A percentile compares a stretch with the other conserved stretches of the same genome.
These are phyloP conservation scores for Hydrolagus colliei DNA, from an alignment of 2,797 vertebrate genomes.

Conservation along the genomic window DNA sequence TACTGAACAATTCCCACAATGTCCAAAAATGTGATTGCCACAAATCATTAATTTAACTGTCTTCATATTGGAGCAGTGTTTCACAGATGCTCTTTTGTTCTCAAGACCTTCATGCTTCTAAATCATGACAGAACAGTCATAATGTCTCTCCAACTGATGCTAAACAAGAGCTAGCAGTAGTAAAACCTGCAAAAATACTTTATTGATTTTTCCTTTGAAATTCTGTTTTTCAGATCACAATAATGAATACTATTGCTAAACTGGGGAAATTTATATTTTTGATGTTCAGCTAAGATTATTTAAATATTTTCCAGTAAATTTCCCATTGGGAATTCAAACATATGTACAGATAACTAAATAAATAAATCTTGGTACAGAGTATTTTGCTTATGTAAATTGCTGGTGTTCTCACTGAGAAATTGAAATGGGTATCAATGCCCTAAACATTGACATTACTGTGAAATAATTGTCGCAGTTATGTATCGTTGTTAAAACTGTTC, in stretches of 20 bases:
- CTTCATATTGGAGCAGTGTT: background rate
- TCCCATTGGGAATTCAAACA: background rate
- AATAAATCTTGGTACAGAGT: background rate
- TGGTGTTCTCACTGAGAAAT: background rate
- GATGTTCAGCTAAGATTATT: background rate
- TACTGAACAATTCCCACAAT: background rate
- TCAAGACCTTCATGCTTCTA: background rate
- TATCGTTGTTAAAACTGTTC: background rate
- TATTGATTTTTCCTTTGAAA: background rate
- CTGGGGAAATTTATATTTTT: background rate
- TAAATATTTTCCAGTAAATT: background rate
- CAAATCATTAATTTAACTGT: background rate
- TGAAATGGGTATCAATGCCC: too few relatives aligned
- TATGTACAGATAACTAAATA: background rate
- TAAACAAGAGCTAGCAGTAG: background rate
- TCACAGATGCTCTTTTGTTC: background rate
- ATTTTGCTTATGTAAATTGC: background rate
- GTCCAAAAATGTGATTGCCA: background rate
- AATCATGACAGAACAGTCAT: conserved; percentile 2
- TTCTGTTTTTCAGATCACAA: background rate
- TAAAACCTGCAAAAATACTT: background rate
- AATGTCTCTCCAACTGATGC: background rate
- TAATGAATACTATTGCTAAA: background rate
- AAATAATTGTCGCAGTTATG: too few relatives aligned
- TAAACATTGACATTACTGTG: too few relatives aligned